A percentile compares a stretch with the other conserved stretches of the same genome.
Evolutionary conservation across 2,888 invertebrate genomes (phyloP).

Genomic region (Morpho helenor): DNA sequence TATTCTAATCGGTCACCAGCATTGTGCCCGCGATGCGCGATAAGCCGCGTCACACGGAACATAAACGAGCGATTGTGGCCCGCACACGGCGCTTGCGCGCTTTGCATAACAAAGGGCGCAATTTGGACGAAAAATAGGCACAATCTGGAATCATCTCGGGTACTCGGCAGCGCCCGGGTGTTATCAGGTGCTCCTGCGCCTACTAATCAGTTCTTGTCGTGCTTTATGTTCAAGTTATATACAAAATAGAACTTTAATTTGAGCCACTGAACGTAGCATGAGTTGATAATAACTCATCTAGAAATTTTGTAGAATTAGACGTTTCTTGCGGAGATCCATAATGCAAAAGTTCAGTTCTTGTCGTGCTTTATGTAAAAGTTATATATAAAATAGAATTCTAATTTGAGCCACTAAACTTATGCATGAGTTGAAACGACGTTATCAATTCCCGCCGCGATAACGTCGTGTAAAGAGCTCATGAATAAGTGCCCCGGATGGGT

Average conservation of each 20-base stretch:
- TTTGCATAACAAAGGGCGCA: constrained; percentile 78
- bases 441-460: too few relatives aligned
- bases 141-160: constrained; percentile 63
- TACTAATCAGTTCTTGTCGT: constrained; percentile 38
- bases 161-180: constrained; percentile 39
- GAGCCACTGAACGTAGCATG: neutral
- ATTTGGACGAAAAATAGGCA: constrained; percentile 76
- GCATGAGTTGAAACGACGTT: too few relatives aligned
- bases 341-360: too few relatives aligned
- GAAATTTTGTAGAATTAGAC: too few relatives aligned
- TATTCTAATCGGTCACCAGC: constrained; percentile 73
- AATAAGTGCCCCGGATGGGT: too few relatives aligned
- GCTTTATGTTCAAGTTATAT: constrained; percentile 15
- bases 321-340: too few relatives aligned
- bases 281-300: too few relatives aligned
- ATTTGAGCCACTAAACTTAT: too few relatives aligned
- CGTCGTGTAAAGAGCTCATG: too few relatives aligned
- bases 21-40: constrained; percentile 66
- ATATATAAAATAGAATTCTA: too few relatives aligned
- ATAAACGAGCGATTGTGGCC: constrained; percentile 66
- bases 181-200: constrained; percentile 43
- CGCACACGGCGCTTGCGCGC: constrained; percentile 75
- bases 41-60: constrained; percentile 67
- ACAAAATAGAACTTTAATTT: neutral
- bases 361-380: too few relatives aligned